Evolutionary conservation across 2,113 vertebrate species (phyloP).

Genomic region (Sinocyclocheilus anophthalmus): DNA sequence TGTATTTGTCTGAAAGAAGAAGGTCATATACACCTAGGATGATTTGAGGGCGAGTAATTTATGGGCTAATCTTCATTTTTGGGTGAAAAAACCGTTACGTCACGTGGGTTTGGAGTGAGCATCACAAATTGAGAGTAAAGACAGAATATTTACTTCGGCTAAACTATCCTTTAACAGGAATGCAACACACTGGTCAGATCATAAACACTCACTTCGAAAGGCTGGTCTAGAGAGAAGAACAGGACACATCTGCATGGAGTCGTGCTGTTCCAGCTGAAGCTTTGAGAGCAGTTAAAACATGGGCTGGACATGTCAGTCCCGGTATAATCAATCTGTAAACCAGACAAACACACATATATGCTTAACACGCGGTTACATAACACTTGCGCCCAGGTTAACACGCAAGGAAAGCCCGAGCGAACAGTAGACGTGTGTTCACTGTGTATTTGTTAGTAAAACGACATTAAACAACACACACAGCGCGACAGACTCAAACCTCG

Average conservation of each 20-base stretch:
- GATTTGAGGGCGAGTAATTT: too few relatives aligned
- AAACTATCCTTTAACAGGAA: not conserved
- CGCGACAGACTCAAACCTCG: slow-evolving; percentile 74
- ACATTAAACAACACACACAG: not conserved
- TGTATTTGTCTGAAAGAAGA: too few relatives aligned
- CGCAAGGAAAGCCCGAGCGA: too few relatives aligned
- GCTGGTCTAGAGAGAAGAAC: too few relatives aligned
- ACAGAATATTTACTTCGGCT: not conserved
- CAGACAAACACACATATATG: not conserved
- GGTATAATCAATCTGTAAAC: slow-evolving; percentile 89
- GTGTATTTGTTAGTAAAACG: not conserved
- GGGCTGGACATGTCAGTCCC: slow-evolving; percentile 84
- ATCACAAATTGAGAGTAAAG: not conserved
- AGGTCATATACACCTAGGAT: too few relatives aligned
- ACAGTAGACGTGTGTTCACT: too few relatives aligned
- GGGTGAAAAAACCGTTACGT: not conserved
- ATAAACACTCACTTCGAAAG: slow-evolving; percentile 83
- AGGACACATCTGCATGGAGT: slow-evolving; percentile 80
- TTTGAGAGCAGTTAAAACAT: slow-evolving; percentile 86
- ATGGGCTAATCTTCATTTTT: too few relatives aligned
- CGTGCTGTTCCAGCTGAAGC: slow-evolving; percentile 78
- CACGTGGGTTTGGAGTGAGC: not conserved
- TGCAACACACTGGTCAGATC: not conserved
- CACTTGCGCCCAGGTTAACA: not conserved
- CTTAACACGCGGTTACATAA: not conserved